Base-by-base conservation (phyloP, 2,113 vertebrate genomes). In the Dasypus novemcinctus region DNA sequence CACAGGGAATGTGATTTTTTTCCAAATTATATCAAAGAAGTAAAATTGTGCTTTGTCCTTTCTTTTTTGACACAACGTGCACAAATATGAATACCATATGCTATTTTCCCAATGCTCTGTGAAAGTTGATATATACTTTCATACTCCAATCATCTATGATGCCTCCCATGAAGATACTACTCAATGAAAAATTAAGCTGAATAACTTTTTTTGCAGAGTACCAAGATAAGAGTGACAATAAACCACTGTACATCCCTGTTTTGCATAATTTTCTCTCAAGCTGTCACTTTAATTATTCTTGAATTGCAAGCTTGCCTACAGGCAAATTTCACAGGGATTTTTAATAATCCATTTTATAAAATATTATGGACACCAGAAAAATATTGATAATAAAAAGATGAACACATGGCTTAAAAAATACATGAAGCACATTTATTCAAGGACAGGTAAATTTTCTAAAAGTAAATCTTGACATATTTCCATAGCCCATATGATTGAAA, bases 271-370 rank as follows among this genome's bases (percentile, higher is more conserved):
- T 96, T 81, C 85, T 96, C 96, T 97, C 89, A 95, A 95, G 91
- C 72, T 97, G 92, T 97, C 96, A 96, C 78, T 96, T 97, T 95
- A 97, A 97, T 97, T 97, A 97, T 97, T 95, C 94, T 95, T 97
- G 95, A 96, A 95, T 75, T 91, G 87, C 10, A 49, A 96, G 69
- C 8, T 74, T 94, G 78, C 92, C 88, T 96, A 20, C 25, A 94
- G 97, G 95, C 92, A 89, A 91, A 95, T 96, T 96, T 93, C 59
- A 75, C 93, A 83, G 93, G 91, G 61, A 93, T 75, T 96, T 92
- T 96, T 86, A 96, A 97, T 95, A 95, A 96, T 92, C 85, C 14
- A 66, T 91, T 95, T 95, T 87, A 91, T 75, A 94, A 86, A 82
- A 91, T 79, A 85, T 92, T 90, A 78, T 75, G 91, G 76, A 83